These are phyloP conservation scores for Cepaea hortensis DNA, from an alignment of 2,888 invertebrate genomes.

Conservation along the genomic window DNA sequence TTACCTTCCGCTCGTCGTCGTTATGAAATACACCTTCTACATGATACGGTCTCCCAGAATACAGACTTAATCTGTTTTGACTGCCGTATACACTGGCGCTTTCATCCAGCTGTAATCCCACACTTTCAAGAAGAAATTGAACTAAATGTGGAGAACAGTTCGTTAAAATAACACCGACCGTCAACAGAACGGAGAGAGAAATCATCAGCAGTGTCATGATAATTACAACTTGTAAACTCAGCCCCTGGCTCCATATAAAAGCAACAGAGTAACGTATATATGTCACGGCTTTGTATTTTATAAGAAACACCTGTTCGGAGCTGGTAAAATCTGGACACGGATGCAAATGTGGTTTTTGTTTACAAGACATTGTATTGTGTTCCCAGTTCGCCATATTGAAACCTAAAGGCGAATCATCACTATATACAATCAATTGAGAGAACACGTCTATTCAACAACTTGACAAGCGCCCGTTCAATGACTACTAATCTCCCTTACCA, in stretches of 20 bases:
- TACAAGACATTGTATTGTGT: background rate
- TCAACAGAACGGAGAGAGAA: background rate
- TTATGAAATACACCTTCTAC: background rate
- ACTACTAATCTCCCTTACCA: no score
- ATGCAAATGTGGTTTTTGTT: background rate
- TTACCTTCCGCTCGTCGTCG: background rate
- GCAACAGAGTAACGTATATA: background rate
- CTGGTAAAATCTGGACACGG: background rate
- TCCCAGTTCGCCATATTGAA: slow-evolving; percentile 2
- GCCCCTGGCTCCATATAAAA: slow-evolving; percentile 9
- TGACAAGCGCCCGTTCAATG: no score
- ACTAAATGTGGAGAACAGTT: background rate
- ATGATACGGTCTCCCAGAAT: background rate
- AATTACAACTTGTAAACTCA: slow-evolving; percentile 20
- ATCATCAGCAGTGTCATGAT: background rate
- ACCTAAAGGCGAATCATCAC: no score
- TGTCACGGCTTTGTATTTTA: background rate
- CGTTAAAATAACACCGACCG: background rate
- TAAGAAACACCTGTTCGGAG: background rate
- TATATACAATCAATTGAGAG: no score
- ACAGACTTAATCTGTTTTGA: background rate
- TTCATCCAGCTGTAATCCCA: background rate
- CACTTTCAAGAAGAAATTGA: background rate
- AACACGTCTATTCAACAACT: no score
- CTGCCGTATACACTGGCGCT: background rate